Evolutionary conservation across 1,140 invertebrate genomes (phyloP).

Genomic region (Aradophagus sp.): DNA sequence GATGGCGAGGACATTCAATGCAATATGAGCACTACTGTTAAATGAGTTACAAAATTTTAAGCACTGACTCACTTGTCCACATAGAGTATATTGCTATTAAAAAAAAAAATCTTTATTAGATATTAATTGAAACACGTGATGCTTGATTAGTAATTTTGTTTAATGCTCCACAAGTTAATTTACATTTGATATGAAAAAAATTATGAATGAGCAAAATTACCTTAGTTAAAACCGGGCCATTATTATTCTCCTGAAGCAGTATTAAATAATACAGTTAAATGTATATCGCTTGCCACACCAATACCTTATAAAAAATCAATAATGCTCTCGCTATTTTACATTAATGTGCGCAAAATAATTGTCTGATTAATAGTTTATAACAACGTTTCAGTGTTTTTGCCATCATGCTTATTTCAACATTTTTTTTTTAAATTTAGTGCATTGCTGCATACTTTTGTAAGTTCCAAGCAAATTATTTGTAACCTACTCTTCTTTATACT

Average conservation of each 20-base stretch:
- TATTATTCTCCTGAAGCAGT: conserved; percentile 68
- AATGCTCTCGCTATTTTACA: conserved; percentile 28
- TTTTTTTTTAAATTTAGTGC: conserved; percentile 30
- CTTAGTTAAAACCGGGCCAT: conserved; percentile 67
- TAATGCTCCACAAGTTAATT: too few species aligned
- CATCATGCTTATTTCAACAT: conserved; percentile 43
- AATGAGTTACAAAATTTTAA: too few species aligned
- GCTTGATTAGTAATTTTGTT: too few species aligned
- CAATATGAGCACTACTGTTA: background rate
- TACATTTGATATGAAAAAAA: conserved; percentile 2
- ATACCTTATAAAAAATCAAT: conserved; percentile 45
- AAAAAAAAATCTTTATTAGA: too few species aligned
- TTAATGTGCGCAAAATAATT: conserved; percentile 32
- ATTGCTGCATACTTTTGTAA: conserved; percentile 8
- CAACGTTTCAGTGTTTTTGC: conserved; percentile 12
- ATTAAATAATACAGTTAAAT: conserved; percentile 60
- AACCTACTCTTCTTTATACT: too few species aligned
- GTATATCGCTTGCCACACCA: conserved; percentile 47
- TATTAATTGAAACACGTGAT: too few species aligned
- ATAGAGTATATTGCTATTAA: conserved; percentile 77
- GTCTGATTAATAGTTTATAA: conserved; percentile 21
- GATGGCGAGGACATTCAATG: conserved; percentile 9
- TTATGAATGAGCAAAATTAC: conserved; percentile 62
- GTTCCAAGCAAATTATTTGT: conserved; percentile 40
- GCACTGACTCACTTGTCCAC: conserved; percentile 79